Evolutionary conservation across 2,113 vertebrate genomes (phyloP).

Genomic region (Parotia lawesii): DNA sequence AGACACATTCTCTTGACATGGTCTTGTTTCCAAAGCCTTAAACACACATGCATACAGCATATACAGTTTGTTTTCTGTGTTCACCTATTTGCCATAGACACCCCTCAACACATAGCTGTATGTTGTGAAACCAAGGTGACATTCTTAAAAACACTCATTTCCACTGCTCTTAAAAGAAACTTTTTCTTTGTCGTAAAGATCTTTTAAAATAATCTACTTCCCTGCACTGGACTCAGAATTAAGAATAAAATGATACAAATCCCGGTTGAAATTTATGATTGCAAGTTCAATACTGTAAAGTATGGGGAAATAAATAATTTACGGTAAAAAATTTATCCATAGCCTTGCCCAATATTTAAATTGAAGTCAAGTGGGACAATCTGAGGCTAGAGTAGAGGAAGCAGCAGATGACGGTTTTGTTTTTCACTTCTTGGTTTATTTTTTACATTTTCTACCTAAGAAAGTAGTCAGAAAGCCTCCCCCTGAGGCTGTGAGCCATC

Average conservation of each 20-base stretch:
- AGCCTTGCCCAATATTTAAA: not conserved
- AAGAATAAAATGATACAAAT: not conserved
- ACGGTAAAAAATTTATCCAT: not conserved
- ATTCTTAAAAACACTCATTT: not conserved
- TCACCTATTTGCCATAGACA: not conserved
- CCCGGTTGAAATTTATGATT: not conserved
- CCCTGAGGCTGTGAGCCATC: not conserved
- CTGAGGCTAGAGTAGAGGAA: not conserved
- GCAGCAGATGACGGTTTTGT: not conserved
- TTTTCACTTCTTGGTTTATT: not conserved
- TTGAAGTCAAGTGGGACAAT: not conserved
- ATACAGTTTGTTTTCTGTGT: not conserved
- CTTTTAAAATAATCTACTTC: not conserved
- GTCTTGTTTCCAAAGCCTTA: not conserved
- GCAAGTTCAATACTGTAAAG: not conserved
- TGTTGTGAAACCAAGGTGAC: not conserved
- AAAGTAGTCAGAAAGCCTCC: not conserved
- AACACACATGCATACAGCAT: not conserved
- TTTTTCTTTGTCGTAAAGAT: not conserved
- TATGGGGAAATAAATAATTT: not conserved
- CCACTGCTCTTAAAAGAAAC: not conserved
- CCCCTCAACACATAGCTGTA: rapidly evolving
- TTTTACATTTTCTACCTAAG: not conserved
- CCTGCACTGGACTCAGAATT: not conserved
- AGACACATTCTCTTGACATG: not conserved